Conservation (phyloP, 2,888 invertebrate genomes). For the Strigamia transsilvanica region DNA sequence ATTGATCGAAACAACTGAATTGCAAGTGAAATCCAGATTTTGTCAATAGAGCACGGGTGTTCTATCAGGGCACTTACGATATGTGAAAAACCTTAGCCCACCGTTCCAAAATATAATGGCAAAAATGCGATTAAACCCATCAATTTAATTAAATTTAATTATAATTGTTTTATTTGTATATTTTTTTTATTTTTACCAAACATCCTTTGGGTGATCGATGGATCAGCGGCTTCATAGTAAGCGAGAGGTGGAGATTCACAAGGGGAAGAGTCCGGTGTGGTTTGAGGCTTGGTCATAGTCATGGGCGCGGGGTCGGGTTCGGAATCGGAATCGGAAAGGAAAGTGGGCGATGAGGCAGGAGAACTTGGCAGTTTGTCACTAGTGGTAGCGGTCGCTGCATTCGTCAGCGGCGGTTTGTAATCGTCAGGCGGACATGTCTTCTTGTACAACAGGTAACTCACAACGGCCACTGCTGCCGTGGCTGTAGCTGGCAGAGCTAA, state of each 20-base stretch:
- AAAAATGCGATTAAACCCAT: no score
- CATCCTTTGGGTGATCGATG: neutral
- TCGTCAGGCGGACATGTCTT: slow-evolving; percentile 20
- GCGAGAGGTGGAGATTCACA: slow-evolving; percentile 39
- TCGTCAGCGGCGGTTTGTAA: neutral
- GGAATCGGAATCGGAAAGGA: neutral
- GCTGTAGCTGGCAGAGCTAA: slow-evolving; percentile 20
- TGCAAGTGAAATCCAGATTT: no score
- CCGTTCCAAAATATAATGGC: no score
- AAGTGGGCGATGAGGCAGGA: neutral
- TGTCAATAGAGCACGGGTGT: no score
- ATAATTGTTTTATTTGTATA: neutral
- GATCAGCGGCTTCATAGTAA: slow-evolving; percentile 12
- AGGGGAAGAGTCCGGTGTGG: slow-evolving; percentile 38
- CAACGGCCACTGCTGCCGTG: slow-evolving; percentile 29
- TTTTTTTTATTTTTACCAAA: slow-evolving; percentile 12
- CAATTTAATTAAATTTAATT: no score
- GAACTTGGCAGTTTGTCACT: neutral
- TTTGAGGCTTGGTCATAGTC: slow-evolving; percentile 1
- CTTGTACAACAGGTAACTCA: slow-evolving; percentile 37
- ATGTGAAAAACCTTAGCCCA: no score
- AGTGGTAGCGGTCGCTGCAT: neutral
- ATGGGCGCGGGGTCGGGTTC: neutral
- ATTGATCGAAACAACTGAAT: no score
- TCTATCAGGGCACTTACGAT: no score